A percentile compares a stretch with the other conserved stretches of the same genome.
Evolutionary conservation across 2,113 vertebrate genomes (phyloP).

Genomic region (Tauraco erythrolophus): DNA sequence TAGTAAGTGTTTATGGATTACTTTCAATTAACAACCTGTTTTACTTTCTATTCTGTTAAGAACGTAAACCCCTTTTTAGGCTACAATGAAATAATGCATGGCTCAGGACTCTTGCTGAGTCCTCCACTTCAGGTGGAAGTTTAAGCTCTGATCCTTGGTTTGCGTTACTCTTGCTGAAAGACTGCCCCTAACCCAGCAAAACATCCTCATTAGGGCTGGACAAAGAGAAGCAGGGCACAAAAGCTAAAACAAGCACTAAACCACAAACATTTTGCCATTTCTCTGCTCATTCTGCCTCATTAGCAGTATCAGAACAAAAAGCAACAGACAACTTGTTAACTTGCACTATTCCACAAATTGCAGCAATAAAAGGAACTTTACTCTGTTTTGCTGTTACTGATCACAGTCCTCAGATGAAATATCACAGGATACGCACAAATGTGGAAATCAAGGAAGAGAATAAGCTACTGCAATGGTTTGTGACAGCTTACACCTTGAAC

Average conservation of each 20-base stretch:
- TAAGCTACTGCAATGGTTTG: neutral
- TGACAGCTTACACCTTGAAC: neutral
- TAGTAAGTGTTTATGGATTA: constrained; percentile 15
- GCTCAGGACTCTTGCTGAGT: neutral
- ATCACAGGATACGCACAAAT: neutral
- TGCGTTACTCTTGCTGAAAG: neutral
- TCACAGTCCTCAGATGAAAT: neutral
- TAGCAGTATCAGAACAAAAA: neutral
- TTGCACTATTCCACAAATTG: neutral
- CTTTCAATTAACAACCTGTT: constrained; percentile 4
- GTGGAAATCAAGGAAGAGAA: neutral
- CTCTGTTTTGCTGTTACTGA: neutral
- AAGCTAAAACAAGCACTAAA: neutral
- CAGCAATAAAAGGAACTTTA: neutral
- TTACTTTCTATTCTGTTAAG: neutral
- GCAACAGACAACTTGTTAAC: neutral
- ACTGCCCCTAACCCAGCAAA: neutral
- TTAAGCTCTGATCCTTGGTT: neutral
- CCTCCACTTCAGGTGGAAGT: neutral
- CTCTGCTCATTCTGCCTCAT: neutral
- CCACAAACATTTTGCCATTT: neutral
- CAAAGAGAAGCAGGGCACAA: neutral
- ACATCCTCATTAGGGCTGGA: neutral
- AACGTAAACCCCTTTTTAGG: neutral
- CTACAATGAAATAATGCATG: neutral